These are phyloP conservation scores for Montipora foliosa DNA, from an alignment of 64 coral and sea anemone genomes.

Conservation along the genomic window DNA sequence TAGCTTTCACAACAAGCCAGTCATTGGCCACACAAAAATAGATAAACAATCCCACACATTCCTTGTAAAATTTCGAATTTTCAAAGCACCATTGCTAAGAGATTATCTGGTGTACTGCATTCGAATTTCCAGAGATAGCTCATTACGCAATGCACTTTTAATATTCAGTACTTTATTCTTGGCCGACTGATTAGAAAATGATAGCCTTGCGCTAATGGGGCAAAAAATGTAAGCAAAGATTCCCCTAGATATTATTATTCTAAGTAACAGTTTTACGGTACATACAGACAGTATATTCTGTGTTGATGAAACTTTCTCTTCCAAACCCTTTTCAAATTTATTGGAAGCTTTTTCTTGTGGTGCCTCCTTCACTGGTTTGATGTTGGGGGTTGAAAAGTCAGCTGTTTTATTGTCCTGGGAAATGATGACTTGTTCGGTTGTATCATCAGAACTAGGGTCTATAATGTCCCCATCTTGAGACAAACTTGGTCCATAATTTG, in stretches of 20 bases:
- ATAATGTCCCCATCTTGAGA: background rate
- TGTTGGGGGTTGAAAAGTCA: background rate
- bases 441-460: background rate
- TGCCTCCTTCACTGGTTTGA: background rate
- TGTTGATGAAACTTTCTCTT: conserved; percentile 23
- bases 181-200: no score
- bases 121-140: no score
- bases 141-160: no score
- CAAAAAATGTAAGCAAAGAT: no score
- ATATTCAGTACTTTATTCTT: no score
- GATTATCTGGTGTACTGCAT: no score
- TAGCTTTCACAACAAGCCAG: no score
- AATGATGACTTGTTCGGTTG: background rate
- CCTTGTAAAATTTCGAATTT: no score
- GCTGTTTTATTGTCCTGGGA: background rate
- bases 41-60: no score
- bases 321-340: background rate
- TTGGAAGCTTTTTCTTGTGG: background rate
- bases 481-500: background rate
- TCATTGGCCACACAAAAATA: no score
- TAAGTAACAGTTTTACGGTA: background rate
- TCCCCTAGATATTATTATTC: background rate
- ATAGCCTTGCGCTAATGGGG: no score
- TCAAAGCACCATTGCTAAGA: no score
- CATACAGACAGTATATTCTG: conserved; percentile 24